Base-by-base conservation (phyloP, 2,797 vertebrate genomes). In the Myripristis murdjan region DNA sequence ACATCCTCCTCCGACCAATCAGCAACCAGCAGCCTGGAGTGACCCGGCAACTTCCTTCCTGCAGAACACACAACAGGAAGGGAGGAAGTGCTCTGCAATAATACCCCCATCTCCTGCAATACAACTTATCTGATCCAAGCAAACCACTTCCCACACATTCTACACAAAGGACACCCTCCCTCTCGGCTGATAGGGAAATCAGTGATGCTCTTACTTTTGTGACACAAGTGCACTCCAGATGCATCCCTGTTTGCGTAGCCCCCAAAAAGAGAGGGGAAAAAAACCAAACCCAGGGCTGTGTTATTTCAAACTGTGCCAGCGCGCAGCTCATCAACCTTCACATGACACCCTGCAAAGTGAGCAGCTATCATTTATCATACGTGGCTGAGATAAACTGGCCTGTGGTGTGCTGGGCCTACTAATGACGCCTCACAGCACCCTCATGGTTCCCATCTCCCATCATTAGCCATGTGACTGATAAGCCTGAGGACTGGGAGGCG, bases 1-100 rank as follows among this genome's bases (percentile, higher is more conserved):
- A 97, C 96, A 3, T 97, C 95, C 0, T 94, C 94, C 85, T 97
- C 96, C 15, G 95, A 95, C 96, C 96, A 98, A 79, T 95, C 90
- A 62, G 95, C 89, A 44, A 91, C 66, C 89, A 93, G 86, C 49
- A 77, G 77, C 68, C 90, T 85, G 28, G 54, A 72, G 73, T 80
- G 81, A 77, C 78, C 81, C 7, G 44, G 66, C 26, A 41, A 24
- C 64, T 77, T 74, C 79, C 74, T 89, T 93, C 85, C 96, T 95
- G 76, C 81, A 74, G 84, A 85, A 67, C 51, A 81, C 64, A 84
- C 59, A 77, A 90, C 77, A 93, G 83, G 81, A 89, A 78, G 51
- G 48, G 53, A 81, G 79, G 79, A 86, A 84, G 77, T 58, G 58
- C 28, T 63, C 73, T 49, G 75, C 56, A 63, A 31, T 79, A 74